These are phyloP conservation scores for Sarcophaga rosellei DNA, from an alignment of 2,888 invertebrate genomes.

Conservation along the genomic window DNA sequence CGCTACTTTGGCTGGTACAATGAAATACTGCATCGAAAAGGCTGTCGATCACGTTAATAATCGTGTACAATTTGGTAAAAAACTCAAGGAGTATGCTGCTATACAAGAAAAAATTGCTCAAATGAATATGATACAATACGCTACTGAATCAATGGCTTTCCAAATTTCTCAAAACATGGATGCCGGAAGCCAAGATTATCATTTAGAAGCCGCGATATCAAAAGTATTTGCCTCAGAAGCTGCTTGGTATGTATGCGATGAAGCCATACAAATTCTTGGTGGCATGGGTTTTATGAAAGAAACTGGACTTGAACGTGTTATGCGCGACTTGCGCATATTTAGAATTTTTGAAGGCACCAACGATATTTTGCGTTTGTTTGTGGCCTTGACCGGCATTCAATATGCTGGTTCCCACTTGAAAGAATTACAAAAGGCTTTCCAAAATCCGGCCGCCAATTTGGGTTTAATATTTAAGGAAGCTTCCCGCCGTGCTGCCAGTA, in stretches of 20 bases:
- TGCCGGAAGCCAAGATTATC: constrained; percentile 93
- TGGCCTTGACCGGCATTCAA: constrained; percentile 97
- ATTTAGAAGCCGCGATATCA: constrained; percentile 99
- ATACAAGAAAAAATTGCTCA: constrained; percentile 97
- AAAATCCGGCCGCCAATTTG: constrained; percentile 94
- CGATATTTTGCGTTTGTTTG: constrained; percentile 97
- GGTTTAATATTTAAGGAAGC: constrained; percentile 95
- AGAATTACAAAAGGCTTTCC: constrained; percentile 96
- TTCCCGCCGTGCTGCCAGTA: constrained; percentile 89
- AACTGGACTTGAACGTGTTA: constrained; percentile 93
- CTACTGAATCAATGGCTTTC: constrained; percentile 96
- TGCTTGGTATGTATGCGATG: constrained; percentile 98
- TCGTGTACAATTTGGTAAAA: constrained; percentile 94
- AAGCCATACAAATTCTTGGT: constrained; percentile 97
- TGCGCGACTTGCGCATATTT: constrained; percentile 98
- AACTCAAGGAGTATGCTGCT: constrained; percentile 90
- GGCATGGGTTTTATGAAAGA: constrained; percentile 99
- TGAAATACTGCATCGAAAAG: constrained; percentile 92
- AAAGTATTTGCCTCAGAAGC: constrained; percentile 97
- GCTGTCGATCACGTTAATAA: constrained; percentile 95
- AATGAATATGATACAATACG: constrained; percentile 95
- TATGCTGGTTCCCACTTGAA: constrained; percentile 96
- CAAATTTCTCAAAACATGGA: constrained; percentile 99
- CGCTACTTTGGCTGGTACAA: constrained; percentile 95
- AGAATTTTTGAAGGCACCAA: constrained; percentile 99